phyloP scores from a whole-genome alignment of 2,113 vertebrate species.

The Phyllostomus hastatus region DNA sequence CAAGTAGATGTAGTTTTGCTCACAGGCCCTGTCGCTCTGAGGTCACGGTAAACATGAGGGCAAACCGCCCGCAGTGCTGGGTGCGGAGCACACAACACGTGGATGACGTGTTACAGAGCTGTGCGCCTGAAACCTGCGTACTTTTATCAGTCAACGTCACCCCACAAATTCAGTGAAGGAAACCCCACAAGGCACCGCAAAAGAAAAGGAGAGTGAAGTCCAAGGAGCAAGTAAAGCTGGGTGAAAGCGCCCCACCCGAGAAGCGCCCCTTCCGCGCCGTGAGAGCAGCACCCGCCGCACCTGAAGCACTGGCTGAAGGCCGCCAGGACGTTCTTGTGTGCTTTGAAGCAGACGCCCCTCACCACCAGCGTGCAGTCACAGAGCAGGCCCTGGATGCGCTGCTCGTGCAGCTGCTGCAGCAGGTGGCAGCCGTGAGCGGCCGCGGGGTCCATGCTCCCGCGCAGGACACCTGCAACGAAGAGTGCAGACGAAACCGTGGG shows the following conservation, averaged over 20 bases:
- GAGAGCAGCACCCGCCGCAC: constrained; percentile 71
- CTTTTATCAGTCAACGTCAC: neutral
- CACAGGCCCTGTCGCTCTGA: neutral
- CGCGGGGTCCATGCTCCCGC: constrained; percentile 88
- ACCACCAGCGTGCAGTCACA: constrained; percentile 99
- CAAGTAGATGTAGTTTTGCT: neutral
- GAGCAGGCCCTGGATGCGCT: constrained; percentile 96
- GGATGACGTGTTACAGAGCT: neutral
- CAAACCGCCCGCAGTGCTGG: neutral
- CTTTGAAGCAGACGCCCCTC: constrained; percentile 97
- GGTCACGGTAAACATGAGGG: neutral
- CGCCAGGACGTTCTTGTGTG: constrained; percentile 97
- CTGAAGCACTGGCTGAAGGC: constrained; percentile 98
- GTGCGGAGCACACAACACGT: no score
- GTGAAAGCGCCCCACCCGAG: no score
- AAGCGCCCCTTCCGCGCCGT: no score
- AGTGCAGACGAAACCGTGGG: neutral
- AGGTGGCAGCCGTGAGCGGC: constrained; percentile 95
- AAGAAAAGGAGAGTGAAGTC: neutral
- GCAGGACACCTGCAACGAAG: constrained; percentile 63
- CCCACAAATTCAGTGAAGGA: neutral
- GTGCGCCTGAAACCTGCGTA: neutral
- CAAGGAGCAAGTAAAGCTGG: neutral
- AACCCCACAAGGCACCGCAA: neutral
- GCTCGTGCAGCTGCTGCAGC: constrained; percentile 97